Conservation (phyloP, 2,797 vertebrate genomes). For the Macropodus opercularis region DNA sequence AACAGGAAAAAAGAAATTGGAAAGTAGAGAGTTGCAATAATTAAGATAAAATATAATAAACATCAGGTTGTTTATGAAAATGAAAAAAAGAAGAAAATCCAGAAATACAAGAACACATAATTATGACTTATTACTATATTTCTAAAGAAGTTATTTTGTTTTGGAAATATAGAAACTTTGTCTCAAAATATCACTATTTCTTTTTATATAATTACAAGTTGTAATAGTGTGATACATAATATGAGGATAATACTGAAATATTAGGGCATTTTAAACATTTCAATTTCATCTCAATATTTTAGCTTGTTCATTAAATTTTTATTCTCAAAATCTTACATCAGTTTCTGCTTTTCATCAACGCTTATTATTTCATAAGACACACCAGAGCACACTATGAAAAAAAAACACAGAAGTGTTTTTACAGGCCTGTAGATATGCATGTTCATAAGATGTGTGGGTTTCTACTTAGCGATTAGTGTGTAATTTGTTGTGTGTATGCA, state of each 20-base stretch:
- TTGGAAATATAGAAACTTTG: background rate
- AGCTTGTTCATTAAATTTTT: background rate
- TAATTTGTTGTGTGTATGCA: constrained; percentile 3
- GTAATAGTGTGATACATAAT: background rate
- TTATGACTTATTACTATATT: too few species aligned
- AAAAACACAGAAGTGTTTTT: background rate
- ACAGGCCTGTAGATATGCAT: background rate
- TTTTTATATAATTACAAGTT: too few species aligned
- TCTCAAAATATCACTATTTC: background rate
- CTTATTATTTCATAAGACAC: background rate
- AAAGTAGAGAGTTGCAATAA: too few species aligned
- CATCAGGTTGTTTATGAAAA: too few species aligned
- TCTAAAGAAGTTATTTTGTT: background rate
- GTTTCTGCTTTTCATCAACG: background rate
- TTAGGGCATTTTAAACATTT: background rate
- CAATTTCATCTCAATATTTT: background rate
- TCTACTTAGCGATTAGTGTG: constrained; percentile 10
- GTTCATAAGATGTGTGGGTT: background rate
- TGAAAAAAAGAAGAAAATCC: too few species aligned
- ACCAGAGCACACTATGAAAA: constrained; percentile 9
- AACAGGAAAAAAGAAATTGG: too few species aligned
- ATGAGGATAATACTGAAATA: background rate
- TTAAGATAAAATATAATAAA: too few species aligned
- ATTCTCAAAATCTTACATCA: background rate
- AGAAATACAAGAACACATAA: too few species aligned